Conservation (phyloP, 2,113 vertebrate species). For the Lophochroa leadbeateri region DNA sequence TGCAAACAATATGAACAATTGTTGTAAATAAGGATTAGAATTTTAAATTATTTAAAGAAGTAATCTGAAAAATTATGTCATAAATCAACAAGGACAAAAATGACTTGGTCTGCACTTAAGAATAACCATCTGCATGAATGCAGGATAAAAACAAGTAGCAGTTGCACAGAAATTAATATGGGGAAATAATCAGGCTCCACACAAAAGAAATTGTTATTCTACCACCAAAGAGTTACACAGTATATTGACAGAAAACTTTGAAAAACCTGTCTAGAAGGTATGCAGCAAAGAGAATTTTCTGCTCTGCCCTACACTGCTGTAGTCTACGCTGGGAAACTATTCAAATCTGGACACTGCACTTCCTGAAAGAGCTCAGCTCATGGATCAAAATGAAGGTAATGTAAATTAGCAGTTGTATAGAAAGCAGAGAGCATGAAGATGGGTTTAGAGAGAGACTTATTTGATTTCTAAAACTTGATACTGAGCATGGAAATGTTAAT, state of each 20-base stretch:
- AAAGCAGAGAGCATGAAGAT: not conserved
- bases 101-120: not conserved
- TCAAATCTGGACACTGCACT: not conserved
- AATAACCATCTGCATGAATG: not conserved
- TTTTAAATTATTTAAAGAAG: not conserved
- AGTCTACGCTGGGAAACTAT: not conserved
- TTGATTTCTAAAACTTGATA: not conserved
- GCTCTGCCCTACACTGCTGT: not conserved
- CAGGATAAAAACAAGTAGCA: not conserved
- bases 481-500: not conserved
- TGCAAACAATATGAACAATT: not conserved
- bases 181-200: not conserved
- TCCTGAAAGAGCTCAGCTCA: not conserved
- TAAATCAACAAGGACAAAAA: not conserved
- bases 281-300: not conserved
- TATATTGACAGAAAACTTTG: not conserved
- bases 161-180: not conserved
- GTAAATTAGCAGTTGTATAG: not conserved
- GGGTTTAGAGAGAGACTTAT: not conserved
- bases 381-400: not conserved
- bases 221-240: not conserved
- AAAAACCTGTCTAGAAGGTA: not conserved
- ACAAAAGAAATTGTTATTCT: not conserved
- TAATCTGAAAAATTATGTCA: not conserved
- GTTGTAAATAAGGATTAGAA: not conserved